Conservation (phyloP, 2,113 vertebrate genomes). For the Ranitomeya imitator region DNA sequence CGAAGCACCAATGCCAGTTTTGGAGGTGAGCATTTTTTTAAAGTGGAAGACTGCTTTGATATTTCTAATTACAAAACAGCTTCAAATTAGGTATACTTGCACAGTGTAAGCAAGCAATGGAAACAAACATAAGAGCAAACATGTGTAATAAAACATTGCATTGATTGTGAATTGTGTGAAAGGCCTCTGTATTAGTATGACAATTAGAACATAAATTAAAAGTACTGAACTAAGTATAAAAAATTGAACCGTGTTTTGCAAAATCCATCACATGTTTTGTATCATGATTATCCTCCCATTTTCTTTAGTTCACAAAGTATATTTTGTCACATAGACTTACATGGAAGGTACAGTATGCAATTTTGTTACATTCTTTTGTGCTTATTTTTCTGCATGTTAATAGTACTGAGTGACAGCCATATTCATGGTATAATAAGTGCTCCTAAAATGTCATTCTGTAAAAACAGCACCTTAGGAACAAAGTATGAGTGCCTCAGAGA, state of each 20-base stretch:
- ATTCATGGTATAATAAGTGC: conserved; percentile 10
- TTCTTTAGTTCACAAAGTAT: background rate
- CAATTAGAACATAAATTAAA: background rate
- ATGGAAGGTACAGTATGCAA: background rate
- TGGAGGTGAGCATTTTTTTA: no score
- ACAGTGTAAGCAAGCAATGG: no score
- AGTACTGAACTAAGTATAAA: no score
- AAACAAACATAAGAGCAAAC: no score
- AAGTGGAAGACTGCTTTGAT: no score
- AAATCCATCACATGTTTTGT: no score
- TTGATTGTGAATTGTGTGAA: background rate
- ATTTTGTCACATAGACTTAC: background rate
- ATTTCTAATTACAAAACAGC: no score
- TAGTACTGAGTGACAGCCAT: background rate
- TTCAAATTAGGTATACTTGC: no score
- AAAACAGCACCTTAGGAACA: conserved; percentile 6
- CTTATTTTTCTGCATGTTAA: background rate
- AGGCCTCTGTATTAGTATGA: background rate
- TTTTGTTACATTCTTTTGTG: background rate
- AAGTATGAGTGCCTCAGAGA: background rate
- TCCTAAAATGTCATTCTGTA: conserved; percentile 29
- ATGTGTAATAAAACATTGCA: background rate
- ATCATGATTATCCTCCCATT: background rate
- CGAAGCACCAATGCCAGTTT: no score
- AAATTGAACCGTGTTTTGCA: no score